phyloP scores from a whole-genome alignment of 2,113 vertebrate genomes.

The Uria aalge region DNA sequence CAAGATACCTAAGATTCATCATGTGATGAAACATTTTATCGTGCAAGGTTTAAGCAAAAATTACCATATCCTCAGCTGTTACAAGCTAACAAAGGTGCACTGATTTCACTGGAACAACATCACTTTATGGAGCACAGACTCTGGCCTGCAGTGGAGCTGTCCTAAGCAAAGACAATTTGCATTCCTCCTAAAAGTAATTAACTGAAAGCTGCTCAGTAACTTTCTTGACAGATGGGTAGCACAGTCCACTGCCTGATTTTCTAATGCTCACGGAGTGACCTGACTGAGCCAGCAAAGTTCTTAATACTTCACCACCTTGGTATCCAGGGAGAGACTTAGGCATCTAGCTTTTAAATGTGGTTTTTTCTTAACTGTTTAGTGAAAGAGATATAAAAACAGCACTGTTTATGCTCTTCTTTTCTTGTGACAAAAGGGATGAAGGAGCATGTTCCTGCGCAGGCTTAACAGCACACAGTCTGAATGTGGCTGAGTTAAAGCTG shows the following conservation, averaged over 20 bases:
- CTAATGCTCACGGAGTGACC: neutral
- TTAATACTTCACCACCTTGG: neutral
- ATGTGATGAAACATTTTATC: neutral
- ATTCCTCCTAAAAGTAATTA: neutral
- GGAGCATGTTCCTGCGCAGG: neutral
- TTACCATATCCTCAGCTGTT: neutral
- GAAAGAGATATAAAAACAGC: neutral
- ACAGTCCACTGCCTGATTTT: constrained; percentile 30
- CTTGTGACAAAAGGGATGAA: neutral
- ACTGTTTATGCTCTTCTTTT: neutral
- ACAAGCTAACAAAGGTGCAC: neutral
- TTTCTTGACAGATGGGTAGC: constrained; percentile 18
- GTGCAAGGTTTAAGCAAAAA: neutral
- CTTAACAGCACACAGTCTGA: neutral
- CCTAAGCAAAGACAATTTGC: neutral
- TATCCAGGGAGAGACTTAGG: neutral
- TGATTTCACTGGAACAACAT: neutral
- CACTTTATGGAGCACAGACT: neutral
- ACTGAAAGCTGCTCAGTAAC: constrained; percentile 11
- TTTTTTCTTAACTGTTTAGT: neutral
- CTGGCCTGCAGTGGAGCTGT: neutral
- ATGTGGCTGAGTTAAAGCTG: neutral
- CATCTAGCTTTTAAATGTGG: neutral
- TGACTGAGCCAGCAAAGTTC: constrained; percentile 23
- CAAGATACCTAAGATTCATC: neutral